Evolutionary conservation across 2,113 vertebrate species (phyloP).

Genomic region (Lycaon pictus): DNA sequence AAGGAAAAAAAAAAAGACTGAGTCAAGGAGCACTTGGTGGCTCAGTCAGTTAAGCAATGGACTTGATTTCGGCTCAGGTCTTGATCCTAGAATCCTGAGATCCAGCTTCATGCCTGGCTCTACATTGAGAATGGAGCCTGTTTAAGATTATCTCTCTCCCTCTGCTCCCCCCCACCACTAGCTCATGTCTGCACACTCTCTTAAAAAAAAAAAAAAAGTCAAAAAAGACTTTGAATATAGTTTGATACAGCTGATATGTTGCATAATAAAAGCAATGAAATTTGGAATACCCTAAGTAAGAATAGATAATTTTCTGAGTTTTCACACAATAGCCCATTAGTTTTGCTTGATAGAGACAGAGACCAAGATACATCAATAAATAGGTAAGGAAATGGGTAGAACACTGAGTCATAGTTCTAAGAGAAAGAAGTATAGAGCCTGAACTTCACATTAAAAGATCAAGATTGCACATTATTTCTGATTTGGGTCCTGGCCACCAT

Average conservation of each 20-base stretch:
- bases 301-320: background rate
- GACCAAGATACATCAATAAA: background rate
- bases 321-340: background rate
- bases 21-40: background rate
- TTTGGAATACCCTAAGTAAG: background rate
- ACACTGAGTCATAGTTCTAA: background rate
- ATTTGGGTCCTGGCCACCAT: background rate
- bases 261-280: background rate
- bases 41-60: background rate
- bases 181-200: background rate
- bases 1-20: background rate
- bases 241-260: background rate
- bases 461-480: background rate
- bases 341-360: background rate
- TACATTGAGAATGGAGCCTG: background rate
- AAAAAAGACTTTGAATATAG: background rate
- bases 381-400: background rate
- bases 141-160: background rate
- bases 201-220: background rate
- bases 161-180: background rate
- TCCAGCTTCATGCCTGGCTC: background rate
- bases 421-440: background rate
- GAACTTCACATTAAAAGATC: background rate
- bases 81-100: background rate
- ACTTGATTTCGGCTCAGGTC: background rate